Percentiles rank a stretch among this genome's conserved stretches.
Conservation (phyloP, 2,113 vertebrate species). For the Ameiurus melas region DNA sequence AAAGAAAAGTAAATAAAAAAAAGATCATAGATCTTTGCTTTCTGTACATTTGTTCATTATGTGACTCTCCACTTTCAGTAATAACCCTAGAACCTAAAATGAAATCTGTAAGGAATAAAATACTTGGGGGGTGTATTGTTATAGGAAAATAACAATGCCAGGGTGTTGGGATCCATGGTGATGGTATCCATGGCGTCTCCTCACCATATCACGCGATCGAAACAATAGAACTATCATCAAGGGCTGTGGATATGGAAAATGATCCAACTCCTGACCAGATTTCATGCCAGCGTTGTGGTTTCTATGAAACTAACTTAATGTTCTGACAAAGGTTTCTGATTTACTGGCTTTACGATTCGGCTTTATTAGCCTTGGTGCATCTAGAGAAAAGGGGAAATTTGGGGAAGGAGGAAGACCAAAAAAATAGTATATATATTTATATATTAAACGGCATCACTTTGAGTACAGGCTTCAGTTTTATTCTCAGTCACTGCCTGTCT, state of each 20-base stretch:
- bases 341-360: not conserved
- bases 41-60: not conserved
- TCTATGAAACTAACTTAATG: not conserved
- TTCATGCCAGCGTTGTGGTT: not conserved
- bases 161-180: not conserved
- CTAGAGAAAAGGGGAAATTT: not conserved
- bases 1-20: too few relatives aligned
- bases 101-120: not conserved
- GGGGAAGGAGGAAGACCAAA: not conserved
- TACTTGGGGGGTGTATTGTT: not conserved
- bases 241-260: not conserved
- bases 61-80: not conserved
- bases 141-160: not conserved
- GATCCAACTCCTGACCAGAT: not conserved
- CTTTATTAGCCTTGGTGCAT: not conserved
- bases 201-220: not conserved
- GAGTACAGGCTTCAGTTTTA: not conserved
- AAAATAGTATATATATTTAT: not conserved
- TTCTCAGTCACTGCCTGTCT: not conserved
- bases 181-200: not conserved
- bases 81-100: not conserved
- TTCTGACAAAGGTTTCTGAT: not conserved
- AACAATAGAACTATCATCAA: too few relatives aligned
- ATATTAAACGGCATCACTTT: not conserved
- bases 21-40: too few relatives aligned